Evolutionary conservation across 2,888 invertebrate genomes (phyloP).

Genomic region (Xanthostigma xanthostigma): DNA sequence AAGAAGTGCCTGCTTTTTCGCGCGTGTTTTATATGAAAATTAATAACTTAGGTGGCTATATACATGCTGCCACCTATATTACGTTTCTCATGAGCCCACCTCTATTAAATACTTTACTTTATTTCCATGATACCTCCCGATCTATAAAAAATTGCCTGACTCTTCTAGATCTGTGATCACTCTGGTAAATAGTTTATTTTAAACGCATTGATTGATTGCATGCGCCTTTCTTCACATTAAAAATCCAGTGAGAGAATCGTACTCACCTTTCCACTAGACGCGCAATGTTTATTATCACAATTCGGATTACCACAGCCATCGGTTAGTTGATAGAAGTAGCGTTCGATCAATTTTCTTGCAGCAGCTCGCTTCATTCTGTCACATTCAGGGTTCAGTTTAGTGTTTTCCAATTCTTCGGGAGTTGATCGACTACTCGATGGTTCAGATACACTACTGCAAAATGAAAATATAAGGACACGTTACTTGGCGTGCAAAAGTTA

Average conservation of each 20-base stretch:
- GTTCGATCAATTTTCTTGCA: slow-evolving; percentile 75
- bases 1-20: too few relatives aligned
- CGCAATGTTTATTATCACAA: slow-evolving; percentile 77
- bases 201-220: background rate
- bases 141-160: too few relatives aligned
- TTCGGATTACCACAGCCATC: slow-evolving; percentile 84
- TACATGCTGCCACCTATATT: too few relatives aligned
- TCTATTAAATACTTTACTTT: too few relatives aligned
- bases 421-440: slow-evolving; percentile 24
- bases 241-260: background rate
- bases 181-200: too few relatives aligned
- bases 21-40: too few relatives aligned
- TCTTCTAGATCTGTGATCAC: too few relatives aligned
- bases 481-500: too few relatives aligned
- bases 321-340: slow-evolving; percentile 83
- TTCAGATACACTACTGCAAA: slow-evolving; percentile 26
- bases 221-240: too few relatives aligned
- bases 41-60: too few relatives aligned
- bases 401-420: slow-evolving; percentile 13
- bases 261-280: slow-evolving; percentile 72
- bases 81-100: too few relatives aligned
- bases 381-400: slow-evolving; percentile 25
- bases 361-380: slow-evolving; percentile 61
- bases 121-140: too few relatives aligned
- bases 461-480: slow-evolving; percentile 4